phyloP scores from a whole-genome alignment of 2,113 vertebrate genomes.

The Scalopus aquaticus region DNA sequence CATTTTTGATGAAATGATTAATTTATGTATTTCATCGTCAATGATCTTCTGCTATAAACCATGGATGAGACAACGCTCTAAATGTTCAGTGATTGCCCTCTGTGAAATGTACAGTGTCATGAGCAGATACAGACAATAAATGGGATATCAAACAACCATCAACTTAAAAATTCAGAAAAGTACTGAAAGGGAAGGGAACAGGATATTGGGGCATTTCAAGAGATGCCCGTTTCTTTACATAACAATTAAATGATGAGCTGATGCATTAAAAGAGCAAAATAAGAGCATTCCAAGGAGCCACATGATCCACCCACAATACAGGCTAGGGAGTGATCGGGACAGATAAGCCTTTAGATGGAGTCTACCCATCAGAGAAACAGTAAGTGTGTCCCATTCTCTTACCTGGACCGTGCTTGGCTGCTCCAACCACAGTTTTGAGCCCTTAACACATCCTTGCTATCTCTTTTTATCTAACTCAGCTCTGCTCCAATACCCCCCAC shows the following conservation, averaged over 20 bases:
- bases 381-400: not conserved
- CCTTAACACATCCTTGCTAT: not conserved
- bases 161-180: not conserved
- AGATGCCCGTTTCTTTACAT: not conserved
- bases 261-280: not conserved
- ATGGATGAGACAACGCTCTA: not conserved
- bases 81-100: not conserved
- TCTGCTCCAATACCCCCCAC: not conserved
- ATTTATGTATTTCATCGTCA: not conserved
- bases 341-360: not conserved
- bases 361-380: not conserved
- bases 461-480: not conserved
- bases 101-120: not conserved
- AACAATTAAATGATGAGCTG: not conserved
- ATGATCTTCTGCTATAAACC: not conserved
- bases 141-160: not conserved
- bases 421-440: not conserved
- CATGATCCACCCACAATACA: not conserved
- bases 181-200: not conserved
- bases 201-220: not conserved
- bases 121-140: not conserved
- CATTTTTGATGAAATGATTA: not conserved
- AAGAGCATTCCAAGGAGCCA: not conserved
- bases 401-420: not conserved
- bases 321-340: not conserved